Base-by-base conservation (phyloP, 2,888 invertebrate genomes). In the Drosophila mercatorum region DNA sequence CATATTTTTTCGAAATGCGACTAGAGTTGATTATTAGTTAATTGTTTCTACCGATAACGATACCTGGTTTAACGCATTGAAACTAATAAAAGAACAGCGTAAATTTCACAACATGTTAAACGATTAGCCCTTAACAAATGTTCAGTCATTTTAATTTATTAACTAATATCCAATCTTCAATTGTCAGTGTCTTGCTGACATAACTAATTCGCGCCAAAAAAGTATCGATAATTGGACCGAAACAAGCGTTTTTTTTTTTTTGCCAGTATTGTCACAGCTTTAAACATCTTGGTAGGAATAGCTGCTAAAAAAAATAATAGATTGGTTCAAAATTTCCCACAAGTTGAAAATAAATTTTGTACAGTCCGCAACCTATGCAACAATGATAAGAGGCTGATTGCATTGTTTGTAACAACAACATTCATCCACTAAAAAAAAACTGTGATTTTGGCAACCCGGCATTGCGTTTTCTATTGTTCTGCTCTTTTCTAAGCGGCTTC, bases 401-500 rank as follows among this genome's bases (percentile, higher is more conserved):
- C 3, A 28, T 10, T 17, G 10, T 17, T n/a, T 6, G 22, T 2
- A 22, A 26, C 38, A 43, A 55, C 2, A 71, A 57, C n/a, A 47
- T 34, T 53, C n/a, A 47, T 14, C 4, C 17, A 28, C 0, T 31
- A 17, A 59, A 51, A 41, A 41, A 10, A 10, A 43, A 53, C 46
- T 52, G 41, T 44, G 14, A 47, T 59, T 68, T 73, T 86, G 85
- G 70, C 85, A 85, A 85, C 86, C 78, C 90, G 72, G 74, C 76
- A 43, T 55, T 49, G 46, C 56, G 44, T 53, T 65, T 44, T 67
- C 70, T 69, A 73, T 84, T 77, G 80, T 80, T 86, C 83, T 82
- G 75, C 72, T 85, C 85, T 90, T 90, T 85, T 73, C 86, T 81
- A 72, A 75, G 86, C 86, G 90, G 90, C 87, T 88, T 83, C 81